phyloP scores from a whole-genome alignment of 1,140 invertebrate genomes.

The Drosophila tani region DNA sequence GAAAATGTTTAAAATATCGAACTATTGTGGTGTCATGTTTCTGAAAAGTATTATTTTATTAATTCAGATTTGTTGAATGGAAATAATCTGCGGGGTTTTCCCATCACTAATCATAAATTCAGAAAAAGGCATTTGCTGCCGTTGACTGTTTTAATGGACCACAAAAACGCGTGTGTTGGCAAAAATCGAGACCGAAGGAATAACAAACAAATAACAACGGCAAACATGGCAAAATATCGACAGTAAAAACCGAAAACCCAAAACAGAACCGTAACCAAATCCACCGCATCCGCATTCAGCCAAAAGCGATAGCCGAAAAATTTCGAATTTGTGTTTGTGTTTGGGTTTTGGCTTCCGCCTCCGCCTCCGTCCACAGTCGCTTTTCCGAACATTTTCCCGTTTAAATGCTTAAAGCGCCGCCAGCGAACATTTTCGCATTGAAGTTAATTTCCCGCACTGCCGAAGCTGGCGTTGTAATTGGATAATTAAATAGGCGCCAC shows the following conservation, averaged over 20 bases:
- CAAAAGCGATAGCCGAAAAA: conserved; percentile 66
- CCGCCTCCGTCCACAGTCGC: conserved; percentile 23
- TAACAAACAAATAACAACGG: conserved; percentile 24
- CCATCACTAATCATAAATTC: conserved; percentile 7
- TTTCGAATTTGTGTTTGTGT: conserved; percentile 53
- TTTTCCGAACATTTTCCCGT: conserved; percentile 16
- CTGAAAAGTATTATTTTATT: background rate
- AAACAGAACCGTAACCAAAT: conserved; percentile 38
- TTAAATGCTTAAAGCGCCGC: conserved; percentile 46
- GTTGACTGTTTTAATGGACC: conserved; percentile 73
- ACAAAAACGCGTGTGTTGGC: conserved; percentile 70
- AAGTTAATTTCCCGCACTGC: conserved; percentile 58
- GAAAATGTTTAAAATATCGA: no score
- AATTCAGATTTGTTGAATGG: background rate
- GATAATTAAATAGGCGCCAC: conserved; percentile 76
- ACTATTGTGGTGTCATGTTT: no score
- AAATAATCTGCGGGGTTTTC: background rate
- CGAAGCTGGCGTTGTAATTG: conserved; percentile 57
- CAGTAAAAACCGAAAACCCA: conserved; percentile 35
- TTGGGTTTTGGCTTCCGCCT: conserved; percentile 25
- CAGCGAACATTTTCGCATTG: conserved; percentile 58
- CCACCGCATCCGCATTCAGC: conserved; percentile 54
- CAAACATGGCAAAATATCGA: conserved; percentile 40
- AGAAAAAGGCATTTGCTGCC: conserved; percentile 20
- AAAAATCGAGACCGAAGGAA: conserved; percentile 58